Evolutionary conservation across 1,140 invertebrate genomes (phyloP), one percentile per base, ranked within the genome.

Genomic region (Euwallacea similis): DNA sequence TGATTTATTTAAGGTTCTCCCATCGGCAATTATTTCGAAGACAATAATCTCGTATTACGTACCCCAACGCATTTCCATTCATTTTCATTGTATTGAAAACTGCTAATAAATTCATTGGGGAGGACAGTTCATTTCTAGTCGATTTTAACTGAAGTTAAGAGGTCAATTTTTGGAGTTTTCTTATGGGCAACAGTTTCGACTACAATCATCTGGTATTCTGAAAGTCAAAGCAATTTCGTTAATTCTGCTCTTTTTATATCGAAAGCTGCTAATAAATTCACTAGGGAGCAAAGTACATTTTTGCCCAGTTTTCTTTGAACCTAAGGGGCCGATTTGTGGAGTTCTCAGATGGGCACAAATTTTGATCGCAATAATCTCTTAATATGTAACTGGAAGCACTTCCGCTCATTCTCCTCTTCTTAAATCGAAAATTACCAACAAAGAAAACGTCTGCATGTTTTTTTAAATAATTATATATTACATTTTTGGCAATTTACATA

Each of bases 401-500:
- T 33, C 4, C 21, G 4, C 21, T 33, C 4, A 33, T 33, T 6
- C 1, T 47, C 46, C 46, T 10, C 9, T 9, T 10, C n/a, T 47
- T 47, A 10, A 2, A 47, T 2, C 1, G 2, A 47, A 47, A 2
- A 13, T 6, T 9, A 47, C 9, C 9, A 47, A 47, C 55, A 61
- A 61, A 61, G 6, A 61, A 61, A 61, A 61, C 42, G 21, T 33
- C 21, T 33, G 21, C 21, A 33, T 13, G 7, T 44, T 67, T 69
- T 47, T 68, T 58, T 69, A 69, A 44, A 69, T 60, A 69, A 69
- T 69, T 33, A 42, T 69, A 69, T 69, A 69, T 47, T 47, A 69
- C 50, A 61, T 41, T 69, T 67, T 69, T 60, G 66, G 56, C 56
- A 69, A 61, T 69, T 61, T 69, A 69, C 66, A 69, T 69, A 69